These are phyloP conservation scores for Microctenopoma lineatum DNA, from an alignment of 2,797 vertebrate genomes.

Conservation along the genomic window DNA sequence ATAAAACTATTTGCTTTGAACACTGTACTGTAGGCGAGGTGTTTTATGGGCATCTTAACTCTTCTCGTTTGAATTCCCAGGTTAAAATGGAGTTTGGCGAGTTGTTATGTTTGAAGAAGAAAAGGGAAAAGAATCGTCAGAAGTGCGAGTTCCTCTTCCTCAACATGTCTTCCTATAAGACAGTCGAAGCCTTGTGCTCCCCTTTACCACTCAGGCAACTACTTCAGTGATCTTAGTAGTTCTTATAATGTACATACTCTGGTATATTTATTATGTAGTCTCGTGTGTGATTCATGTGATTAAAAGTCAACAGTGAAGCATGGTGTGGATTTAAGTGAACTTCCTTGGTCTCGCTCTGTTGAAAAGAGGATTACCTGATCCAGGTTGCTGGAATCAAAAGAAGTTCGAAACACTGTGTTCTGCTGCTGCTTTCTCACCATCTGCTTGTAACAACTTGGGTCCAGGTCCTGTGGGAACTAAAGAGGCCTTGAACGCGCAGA, in stretches of 20 bases:
- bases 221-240: background rate
- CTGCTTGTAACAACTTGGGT: conserved; percentile 60
- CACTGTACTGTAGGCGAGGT: background rate
- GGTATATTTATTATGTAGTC: background rate
- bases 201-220: background rate
- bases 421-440: conserved; percentile 60
- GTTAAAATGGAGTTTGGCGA: background rate
- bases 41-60: background rate
- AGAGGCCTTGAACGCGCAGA: conserved; percentile 35
- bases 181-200: too few relatives aligned
- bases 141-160: conserved; percentile 43
- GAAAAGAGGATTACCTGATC: conserved; percentile 63
- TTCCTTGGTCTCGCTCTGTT: conserved; percentile 26
- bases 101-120: background rate
- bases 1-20: background rate
- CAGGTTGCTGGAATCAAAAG: conserved; percentile 62
- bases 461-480: conserved; percentile 40
- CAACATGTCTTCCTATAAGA: background rate
- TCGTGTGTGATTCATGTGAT: conserved; percentile 16
- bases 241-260: background rate
- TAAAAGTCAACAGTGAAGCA: conserved; percentile 7
- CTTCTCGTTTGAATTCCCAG: too few relatives aligned
- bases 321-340: conserved; percentile 43
- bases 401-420: conserved; percentile 25
- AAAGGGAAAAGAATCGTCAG: background rate